A percentile compares a stretch with the other conserved stretches of the same genome.
These are phyloP conservation scores for Papilio machaon DNA, from an alignment of 1,140 invertebrate species.

Conservation along the genomic window DNA sequence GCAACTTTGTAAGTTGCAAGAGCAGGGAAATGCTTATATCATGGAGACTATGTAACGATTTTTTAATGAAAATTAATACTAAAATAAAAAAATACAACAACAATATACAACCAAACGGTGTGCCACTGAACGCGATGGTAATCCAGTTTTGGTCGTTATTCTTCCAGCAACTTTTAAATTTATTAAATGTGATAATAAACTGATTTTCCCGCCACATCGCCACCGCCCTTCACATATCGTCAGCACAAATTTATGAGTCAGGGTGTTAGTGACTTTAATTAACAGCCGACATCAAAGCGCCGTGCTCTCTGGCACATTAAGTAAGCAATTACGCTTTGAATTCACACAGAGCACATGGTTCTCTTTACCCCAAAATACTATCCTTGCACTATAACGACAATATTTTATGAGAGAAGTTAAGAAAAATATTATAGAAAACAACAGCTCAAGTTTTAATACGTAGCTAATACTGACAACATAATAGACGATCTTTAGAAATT, in stretches of 20 bases:
- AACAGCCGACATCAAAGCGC: conserved; percentile 32
- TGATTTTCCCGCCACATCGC: background rate
- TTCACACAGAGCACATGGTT: conserved; percentile 21
- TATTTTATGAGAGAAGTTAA: background rate
- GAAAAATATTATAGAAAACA: background rate
- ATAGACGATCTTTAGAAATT: too few species aligned
- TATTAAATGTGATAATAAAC: conserved; percentile 4
- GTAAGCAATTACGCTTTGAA: conserved; percentile 33
- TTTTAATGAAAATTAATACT: background rate
- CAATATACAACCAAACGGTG: background rate
- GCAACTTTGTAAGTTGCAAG: conserved; percentile 4
- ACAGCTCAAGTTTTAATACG: too few species aligned
- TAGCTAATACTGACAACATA: too few species aligned
- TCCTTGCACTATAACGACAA: background rate
- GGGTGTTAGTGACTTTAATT: conserved; percentile 32
- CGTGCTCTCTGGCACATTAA: conserved; percentile 16
- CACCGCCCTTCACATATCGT: background rate
- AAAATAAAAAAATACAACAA: background rate
- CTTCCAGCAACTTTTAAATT: background rate
- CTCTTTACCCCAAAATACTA: conserved; percentile 7
- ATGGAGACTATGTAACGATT: background rate
- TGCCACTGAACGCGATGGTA: too few species aligned
- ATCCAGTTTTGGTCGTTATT: background rate
- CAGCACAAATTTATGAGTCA: conserved; percentile 7
- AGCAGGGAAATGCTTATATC: background rate